These are phyloP conservation scores for Chymomyza fuscimana DNA, from an alignment of 2,888 invertebrate genomes.

Conservation along the genomic window DNA sequence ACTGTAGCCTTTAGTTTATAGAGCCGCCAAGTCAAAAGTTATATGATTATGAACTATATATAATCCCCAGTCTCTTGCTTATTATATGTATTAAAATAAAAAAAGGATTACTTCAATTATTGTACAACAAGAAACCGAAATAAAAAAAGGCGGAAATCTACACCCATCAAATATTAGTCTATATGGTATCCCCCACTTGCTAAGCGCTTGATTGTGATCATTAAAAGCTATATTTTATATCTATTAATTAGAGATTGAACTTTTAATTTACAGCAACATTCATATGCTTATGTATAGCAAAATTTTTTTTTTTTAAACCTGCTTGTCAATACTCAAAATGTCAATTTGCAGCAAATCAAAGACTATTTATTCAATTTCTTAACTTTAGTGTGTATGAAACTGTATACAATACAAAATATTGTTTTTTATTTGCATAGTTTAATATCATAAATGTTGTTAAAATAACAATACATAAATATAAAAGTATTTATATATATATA, in stretches of 20 bases:
- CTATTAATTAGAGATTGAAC: not conserved
- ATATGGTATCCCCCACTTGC: not conserved
- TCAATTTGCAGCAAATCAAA: conserved; percentile 36
- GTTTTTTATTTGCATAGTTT: not conserved
- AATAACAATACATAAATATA: conserved; percentile 11
- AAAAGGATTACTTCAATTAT: conserved; percentile 7
- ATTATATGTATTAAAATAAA: conserved; percentile 20
- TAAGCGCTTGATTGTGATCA: conserved; percentile 39
- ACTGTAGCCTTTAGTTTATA: conserved; percentile 1
- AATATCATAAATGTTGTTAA: not conserved
- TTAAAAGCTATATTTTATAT: conserved; percentile 28
- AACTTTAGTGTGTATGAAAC: not conserved
- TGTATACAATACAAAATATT: not conserved
- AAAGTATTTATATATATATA: conserved; percentile 11
- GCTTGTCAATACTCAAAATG: conserved; percentile 6
- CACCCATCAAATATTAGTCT: not conserved
- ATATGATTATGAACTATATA: conserved; percentile 9
- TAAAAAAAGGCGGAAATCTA: not conserved
- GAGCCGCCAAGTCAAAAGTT: conserved; percentile 12
- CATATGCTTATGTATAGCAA: conserved; percentile 11
- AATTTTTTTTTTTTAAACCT: conserved; percentile 16
- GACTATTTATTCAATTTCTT: not conserved
- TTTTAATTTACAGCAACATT: conserved; percentile 6
- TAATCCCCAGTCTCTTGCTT: conserved; percentile 7
- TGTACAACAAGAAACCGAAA: not conserved